Evolutionary conservation across 37 sponge, comb jelly and placozoan species (phyloP).

Genomic region (Oscarella lobularis): DNA sequence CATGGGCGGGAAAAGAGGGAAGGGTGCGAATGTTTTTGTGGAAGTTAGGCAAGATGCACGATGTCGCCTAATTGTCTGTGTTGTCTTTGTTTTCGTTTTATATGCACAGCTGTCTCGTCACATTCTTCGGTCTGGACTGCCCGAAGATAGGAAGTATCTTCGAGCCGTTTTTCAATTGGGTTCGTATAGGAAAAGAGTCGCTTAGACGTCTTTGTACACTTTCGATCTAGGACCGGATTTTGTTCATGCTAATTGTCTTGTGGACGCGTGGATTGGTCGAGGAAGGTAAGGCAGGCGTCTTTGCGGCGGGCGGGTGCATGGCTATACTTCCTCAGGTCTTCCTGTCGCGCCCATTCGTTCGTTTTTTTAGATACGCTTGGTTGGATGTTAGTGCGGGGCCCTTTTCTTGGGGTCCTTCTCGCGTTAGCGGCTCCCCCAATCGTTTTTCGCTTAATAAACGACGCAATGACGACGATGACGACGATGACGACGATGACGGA

Average conservation of each 20-base stretch:
- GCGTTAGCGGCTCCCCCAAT: background rate
- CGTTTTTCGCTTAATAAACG: background rate
- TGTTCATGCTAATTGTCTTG: background rate
- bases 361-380: conserved; percentile 5
- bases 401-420: background rate
- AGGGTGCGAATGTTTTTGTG: too few relatives aligned
- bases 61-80: too few relatives aligned
- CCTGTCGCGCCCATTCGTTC: too few relatives aligned
- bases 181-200: too few relatives aligned
- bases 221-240: background rate
- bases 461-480: background rate
- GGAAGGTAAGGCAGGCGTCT: background rate
- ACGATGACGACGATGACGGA: background rate
- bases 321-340: too few relatives aligned
- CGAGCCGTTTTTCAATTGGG: background rate
- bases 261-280: background rate
- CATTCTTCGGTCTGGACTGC: background rate
- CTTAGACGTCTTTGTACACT: background rate
- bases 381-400: conserved; percentile 5
- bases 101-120: background rate
- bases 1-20: too few relatives aligned
- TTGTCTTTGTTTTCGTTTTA: too few relatives aligned
- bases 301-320: too few relatives aligned
- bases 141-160: background rate
- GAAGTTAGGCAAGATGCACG: too few relatives aligned